These are phyloP conservation scores for Cephonodes hylas DNA, from an alignment of 2,888 invertebrate genomes.

Conservation along the genomic window DNA sequence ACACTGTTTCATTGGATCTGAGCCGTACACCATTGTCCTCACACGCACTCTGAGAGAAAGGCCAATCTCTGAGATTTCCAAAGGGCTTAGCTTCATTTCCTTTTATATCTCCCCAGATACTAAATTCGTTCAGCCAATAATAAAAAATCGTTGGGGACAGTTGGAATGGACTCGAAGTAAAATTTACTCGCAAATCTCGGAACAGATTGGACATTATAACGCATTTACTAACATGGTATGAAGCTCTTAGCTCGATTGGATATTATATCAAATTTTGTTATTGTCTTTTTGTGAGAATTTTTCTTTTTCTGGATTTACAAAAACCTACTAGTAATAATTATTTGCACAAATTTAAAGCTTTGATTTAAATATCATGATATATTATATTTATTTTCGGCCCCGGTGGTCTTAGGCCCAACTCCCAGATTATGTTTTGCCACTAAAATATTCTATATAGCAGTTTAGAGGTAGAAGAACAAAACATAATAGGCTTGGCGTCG, in stretches of 20 bases:
- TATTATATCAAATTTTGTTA: slow-evolving; percentile 12
- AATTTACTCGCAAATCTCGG: slow-evolving; percentile 63
- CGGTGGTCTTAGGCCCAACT: too few species aligned
- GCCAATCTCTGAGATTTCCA: slow-evolving; percentile 80
- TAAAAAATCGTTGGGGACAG: slow-evolving; percentile 75
- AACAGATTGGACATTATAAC: slow-evolving; percentile 62
- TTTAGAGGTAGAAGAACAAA: too few species aligned
- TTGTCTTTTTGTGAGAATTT: background rate
- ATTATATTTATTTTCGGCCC: too few species aligned
- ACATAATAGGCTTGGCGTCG: too few species aligned
- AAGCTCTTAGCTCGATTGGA: slow-evolving; percentile 31
- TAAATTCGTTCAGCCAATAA: slow-evolving; percentile 79
- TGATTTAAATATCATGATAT: too few species aligned
- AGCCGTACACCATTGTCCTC: slow-evolving; percentile 68
- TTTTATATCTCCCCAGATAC: slow-evolving; percentile 80
- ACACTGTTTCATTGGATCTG: slow-evolving; percentile 68
- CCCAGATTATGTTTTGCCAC: too few species aligned
- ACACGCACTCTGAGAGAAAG: slow-evolving; percentile 72
- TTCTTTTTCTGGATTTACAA: too few species aligned
- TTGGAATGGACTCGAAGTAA: slow-evolving; percentile 68
- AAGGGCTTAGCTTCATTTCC: slow-evolving; percentile 81
- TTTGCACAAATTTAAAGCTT: too few species aligned
- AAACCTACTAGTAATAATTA: too few species aligned
- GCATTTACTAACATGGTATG: slow-evolving; percentile 45
- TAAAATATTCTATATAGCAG: too few species aligned